These are phyloP conservation scores for Peromyscus leucopus DNA, from an alignment of 2,113 vertebrate genomes.

Conservation along the genomic window DNA sequence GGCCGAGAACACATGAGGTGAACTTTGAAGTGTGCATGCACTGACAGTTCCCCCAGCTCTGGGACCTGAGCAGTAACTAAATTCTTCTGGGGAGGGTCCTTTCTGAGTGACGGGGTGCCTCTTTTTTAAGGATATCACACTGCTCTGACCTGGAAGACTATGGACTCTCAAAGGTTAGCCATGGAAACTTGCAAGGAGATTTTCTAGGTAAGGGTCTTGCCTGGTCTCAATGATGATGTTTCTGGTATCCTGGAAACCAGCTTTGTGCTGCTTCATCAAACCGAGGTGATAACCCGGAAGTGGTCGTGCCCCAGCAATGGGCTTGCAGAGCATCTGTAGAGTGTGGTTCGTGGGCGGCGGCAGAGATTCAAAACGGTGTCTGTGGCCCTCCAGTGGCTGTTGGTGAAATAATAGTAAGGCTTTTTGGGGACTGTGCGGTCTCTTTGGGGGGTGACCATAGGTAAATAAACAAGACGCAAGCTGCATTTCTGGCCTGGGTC, in stretches of 20 bases:
- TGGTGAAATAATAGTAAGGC: constrained; percentile 91
- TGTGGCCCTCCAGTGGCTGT: constrained; percentile 86
- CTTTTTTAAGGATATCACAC: rapidly evolving
- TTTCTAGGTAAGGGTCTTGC: constrained; percentile 79
- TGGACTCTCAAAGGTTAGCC: constrained; percentile 86
- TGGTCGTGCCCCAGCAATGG: constrained; percentile 70
- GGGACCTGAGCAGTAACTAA: neutral
- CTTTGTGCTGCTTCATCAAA: constrained; percentile 85
- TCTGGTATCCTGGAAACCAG: constrained; percentile 59
- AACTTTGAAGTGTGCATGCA: neutral
- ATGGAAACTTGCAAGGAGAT: constrained; percentile 84
- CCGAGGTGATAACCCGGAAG: constrained; percentile 89
- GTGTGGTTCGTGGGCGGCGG: constrained; percentile 85
- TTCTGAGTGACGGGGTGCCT: neutral
- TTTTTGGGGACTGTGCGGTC: constrained; percentile 77
- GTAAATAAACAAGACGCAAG: constrained; percentile 83
- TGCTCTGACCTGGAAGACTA: constrained; percentile 11
- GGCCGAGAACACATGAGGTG: constrained; percentile 53
- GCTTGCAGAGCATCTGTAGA: constrained; percentile 86
- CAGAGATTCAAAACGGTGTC: constrained; percentile 83
- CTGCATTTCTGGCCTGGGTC: neutral
- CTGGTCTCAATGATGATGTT: constrained; percentile 54
- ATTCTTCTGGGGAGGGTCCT: neutral
- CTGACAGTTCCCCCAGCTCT: constrained; percentile 38
- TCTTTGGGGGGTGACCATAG: constrained; percentile 89